Base-by-base conservation (phyloP, 2,888 invertebrate species). In the Cantharis flavilabris region DNA sequence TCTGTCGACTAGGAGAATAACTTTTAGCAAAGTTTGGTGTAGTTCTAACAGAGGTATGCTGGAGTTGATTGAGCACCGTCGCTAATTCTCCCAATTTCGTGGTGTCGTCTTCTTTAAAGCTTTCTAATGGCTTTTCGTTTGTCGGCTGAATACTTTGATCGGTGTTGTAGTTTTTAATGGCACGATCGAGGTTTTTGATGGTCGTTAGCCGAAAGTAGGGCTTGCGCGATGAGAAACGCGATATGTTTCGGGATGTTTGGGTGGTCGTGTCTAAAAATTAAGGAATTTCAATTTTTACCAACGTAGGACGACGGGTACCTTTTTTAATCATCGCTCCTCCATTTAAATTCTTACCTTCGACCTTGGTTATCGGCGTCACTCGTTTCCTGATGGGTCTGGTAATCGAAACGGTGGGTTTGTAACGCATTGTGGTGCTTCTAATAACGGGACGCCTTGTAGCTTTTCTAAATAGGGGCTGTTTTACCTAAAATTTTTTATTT, bases 81-180 rank as follows among this genome's bases (percentile, higher is more conserved):
- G 85, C 86, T n/a, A 86, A 80, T 71, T 86, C 85, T 11, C 80
- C 82, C 2, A 86, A 76, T 81, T 85, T 84, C 7, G 85, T 84
- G 10, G 84, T 84, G 20, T 76, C 80, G 71, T 13, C 67, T 74
- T 72, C 28, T 65, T 72, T 69, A 84, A 73, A 16, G 67, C 18
- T 72, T 70, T 86, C 86, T 23, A 82, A 71, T 5, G 82, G 81
- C 71, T 86, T 83, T 70, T 86, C 84, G 80, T 83, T 84, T 75
- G 84, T 84, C 13, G 86, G 83, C 79, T 87, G 84, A 63, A 83
- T 75, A 67, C 78, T 81, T 81, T 88, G 86, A 79, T 87, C 85
- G 18, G 70, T 63, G 69, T 70, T 75, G 23, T 76, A 9, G 70
- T 78, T 77, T 74, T 80, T 72, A 76, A 79, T 81, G 63, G 79